Evolutionary conservation across 92 coral and sea anemone genomes (phyloP), one percentile per base, ranked within the genome.

Genomic region (Epizoanthus ramosus): DNA sequence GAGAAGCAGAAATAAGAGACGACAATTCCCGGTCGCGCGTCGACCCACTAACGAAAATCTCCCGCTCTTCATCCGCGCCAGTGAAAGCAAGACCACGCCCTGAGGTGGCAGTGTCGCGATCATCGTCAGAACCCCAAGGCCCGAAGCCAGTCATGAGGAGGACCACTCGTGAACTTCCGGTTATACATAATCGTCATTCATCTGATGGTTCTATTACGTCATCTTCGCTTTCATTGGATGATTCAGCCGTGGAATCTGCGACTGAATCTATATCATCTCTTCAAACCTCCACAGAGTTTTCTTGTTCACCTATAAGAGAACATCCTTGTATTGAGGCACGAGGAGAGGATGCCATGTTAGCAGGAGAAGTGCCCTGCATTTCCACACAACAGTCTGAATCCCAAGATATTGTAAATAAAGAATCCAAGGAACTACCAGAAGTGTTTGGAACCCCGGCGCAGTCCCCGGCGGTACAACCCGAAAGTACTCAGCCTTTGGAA

Each of bases 51-150:
- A 52, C 85, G 56, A 93, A 77, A 80, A 80, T 96, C 28, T 84
- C 93, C 0, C 94, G 98, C 5, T 96, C 98, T 3, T 92, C 98
- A 14, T 96, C 98, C 31, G 98, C 92, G 50, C 98, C 98, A 4
- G 84, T 73, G 61, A 86, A 93, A 41, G 92, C 92, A 33, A 88
- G 96, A 37, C 92, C 92, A 33, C 97, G 97, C 60, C 94, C 77
- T 24, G 97, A 90, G 25, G 86, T 86, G 8, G 75, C 89, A 2
- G 88, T 83, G 6, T 84, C 95, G 21, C 94, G 98, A 14, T 96
- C 98, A 6, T 91, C 94, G 24, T 96, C 98, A 8, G 98, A 87
- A 33, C 98, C 95, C 17, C 95, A 88, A 82, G 93, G 93, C 28
- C 87, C 94, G 21, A 81, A 84, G 81, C 88, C 76, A 14, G 25